A percentile compares a stretch with the other conserved stretches of the same genome.
Evolutionary conservation across 1,140 invertebrate genomes (phyloP).

Genomic region (Panagrolaimus sp.): DNA sequence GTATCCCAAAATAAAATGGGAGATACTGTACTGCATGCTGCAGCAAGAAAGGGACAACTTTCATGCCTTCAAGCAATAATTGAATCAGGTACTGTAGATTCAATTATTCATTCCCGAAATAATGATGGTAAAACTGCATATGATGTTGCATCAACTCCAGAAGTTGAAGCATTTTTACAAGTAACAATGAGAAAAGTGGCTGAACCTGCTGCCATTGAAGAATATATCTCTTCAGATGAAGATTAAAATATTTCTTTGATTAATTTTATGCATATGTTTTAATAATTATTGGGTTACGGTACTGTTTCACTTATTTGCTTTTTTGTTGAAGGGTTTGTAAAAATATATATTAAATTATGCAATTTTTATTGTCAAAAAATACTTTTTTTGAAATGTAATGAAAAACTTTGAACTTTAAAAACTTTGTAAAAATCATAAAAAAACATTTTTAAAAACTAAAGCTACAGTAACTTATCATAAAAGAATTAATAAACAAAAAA

Average conservation of each 20-base stretch:
- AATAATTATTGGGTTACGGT: no score
- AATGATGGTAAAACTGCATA: background rate
- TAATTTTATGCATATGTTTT: no score
- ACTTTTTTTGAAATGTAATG: no score
- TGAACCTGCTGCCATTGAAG: background rate
- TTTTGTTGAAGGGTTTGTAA: no score
- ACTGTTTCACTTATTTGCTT: no score
- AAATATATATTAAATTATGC: no score
- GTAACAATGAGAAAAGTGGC: background rate
- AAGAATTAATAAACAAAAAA: no score
- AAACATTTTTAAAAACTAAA: no score
- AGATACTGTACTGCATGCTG: background rate
- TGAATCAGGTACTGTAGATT: background rate
- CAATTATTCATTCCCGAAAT: background rate
- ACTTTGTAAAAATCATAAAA: no score
- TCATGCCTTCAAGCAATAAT: background rate
- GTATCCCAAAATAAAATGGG: slow-evolving; percentile 11
- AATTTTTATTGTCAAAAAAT: no score
- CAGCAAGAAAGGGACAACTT: background rate
- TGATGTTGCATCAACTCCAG: slow-evolving; percentile 7
- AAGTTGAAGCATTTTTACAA: background rate
- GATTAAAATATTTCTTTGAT: background rate
- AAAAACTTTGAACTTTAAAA: no score
- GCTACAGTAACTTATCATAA: no score
- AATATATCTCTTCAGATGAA: slow-evolving; percentile 10